phyloP scores from a whole-genome alignment of 2,113 vertebrate species.

The Atherinomorus stipes region DNA sequence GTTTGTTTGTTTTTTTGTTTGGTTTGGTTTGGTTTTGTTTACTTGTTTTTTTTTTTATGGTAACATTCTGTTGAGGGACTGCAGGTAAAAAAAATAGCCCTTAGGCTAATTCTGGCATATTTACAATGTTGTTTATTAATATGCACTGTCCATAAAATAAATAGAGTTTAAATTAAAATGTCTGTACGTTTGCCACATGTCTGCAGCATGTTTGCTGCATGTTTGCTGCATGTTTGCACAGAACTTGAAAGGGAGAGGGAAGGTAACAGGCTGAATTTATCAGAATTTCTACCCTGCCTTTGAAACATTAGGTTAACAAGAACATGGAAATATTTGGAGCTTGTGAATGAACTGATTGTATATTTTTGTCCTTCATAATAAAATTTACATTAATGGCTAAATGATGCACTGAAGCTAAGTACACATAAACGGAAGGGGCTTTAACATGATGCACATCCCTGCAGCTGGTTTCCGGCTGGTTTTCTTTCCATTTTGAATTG shows the following conservation, averaged over 20 bases:
- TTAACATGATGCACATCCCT: slow-evolving; percentile 27
- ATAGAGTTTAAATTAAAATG: too few species aligned
- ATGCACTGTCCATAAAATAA: too few species aligned
- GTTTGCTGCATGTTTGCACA: slow-evolving; percentile 68
- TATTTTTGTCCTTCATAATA: neutral
- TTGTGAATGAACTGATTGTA: neutral
- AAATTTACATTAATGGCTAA: neutral
- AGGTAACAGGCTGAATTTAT: slow-evolving; percentile 26
- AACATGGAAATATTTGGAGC: slow-evolving; percentile 14
- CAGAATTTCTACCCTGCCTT: slow-evolving; percentile 48
- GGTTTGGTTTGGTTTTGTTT: too few species aligned
- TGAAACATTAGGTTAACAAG: slow-evolving; percentile 64
- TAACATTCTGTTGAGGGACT: too few species aligned
- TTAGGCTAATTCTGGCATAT: too few species aligned
- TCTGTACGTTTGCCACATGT: too few species aligned
- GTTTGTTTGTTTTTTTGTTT: too few species aligned
- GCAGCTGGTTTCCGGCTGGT: slow-evolving; percentile 23
- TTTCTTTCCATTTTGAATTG: slow-evolving; percentile 17
- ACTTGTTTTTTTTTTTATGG: too few species aligned
- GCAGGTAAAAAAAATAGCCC: too few species aligned
- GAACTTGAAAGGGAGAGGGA: slow-evolving; percentile 25
- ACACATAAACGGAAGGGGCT: neutral
- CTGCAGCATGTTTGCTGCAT: too few species aligned
- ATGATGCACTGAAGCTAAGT: too few species aligned
- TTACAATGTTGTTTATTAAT: too few species aligned